Conservation (phyloP, 2,113 vertebrate genomes). For the Rousettus leschenaultii region DNA sequence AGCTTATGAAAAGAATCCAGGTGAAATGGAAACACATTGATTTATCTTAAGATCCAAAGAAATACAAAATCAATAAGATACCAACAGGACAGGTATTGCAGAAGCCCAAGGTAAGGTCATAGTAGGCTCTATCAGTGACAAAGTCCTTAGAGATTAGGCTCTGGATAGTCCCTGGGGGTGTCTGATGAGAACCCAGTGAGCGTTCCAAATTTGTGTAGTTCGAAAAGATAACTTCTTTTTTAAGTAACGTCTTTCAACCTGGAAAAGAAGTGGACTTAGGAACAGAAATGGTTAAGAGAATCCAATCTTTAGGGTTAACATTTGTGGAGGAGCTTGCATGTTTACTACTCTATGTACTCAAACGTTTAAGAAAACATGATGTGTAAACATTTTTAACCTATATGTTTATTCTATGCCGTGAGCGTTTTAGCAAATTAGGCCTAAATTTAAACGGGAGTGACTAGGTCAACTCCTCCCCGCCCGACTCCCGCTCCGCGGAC, state of each 20-base stretch:
- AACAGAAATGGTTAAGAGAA: not conserved
- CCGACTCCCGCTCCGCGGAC: no score
- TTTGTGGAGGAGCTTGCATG: not conserved
- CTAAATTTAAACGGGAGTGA: not conserved
- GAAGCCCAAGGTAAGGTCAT: not conserved
- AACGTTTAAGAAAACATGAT: not conserved
- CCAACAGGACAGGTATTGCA: not conserved
- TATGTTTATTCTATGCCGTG: not conserved
- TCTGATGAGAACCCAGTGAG: not conserved
- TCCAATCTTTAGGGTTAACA: not conserved
- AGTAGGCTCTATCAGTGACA: rapidly evolving
- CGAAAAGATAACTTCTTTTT: not conserved
- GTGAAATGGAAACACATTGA: not conserved
- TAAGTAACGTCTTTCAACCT: not conserved
- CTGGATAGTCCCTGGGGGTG: not conserved
- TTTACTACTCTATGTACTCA: not conserved
- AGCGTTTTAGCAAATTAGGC: not conserved
- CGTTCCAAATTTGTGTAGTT: not conserved
- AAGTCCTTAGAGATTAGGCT: not conserved
- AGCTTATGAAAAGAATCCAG: conserved; percentile 7
- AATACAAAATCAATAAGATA: not conserved
- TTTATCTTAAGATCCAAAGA: not conserved
- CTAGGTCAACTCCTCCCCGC: not conserved
- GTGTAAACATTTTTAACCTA: not conserved
- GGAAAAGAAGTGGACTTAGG: not conserved